These are phyloP conservation scores for Cyprinus carpio DNA, from an alignment of 2,113 vertebrate species.

Conservation along the genomic window DNA sequence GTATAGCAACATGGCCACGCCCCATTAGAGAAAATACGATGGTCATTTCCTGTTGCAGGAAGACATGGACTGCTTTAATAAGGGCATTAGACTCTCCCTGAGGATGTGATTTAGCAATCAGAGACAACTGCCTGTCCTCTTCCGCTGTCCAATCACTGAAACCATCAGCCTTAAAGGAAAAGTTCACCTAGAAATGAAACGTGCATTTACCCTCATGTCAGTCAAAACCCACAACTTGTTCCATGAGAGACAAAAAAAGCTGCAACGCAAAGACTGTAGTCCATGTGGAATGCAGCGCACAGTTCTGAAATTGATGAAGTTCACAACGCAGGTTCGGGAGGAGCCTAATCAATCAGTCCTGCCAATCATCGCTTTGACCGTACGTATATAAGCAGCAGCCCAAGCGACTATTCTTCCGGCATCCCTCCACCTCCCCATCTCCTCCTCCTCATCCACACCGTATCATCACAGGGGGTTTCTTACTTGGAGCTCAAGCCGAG, in stretches of 20 bases:
- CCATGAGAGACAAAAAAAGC: background rate
- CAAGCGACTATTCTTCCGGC: too few species aligned
- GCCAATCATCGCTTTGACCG: too few species aligned
- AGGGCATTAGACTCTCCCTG: conserved; percentile 25
- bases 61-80: conserved; percentile 24
- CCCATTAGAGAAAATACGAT: background rate
- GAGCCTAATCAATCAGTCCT: too few species aligned
- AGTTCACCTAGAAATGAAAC: background rate
- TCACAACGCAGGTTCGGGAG: too few species aligned
- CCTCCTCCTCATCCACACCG: too few species aligned
- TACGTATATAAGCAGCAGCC: too few species aligned
- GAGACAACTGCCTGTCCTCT: background rate
- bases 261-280: background rate
- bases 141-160: background rate
- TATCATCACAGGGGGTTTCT: too few species aligned
- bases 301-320: background rate
- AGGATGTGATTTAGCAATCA: conserved; percentile 15
- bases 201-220: background rate
- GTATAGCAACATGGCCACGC: background rate
- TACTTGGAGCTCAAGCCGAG: too few species aligned
- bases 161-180: background rate
- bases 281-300: too few species aligned
- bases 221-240: background rate
- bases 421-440: too few species aligned
- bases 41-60: conserved; percentile 31